Conservation (phyloP, 2,888 invertebrate species). For the Hyalella azteca region DNA sequence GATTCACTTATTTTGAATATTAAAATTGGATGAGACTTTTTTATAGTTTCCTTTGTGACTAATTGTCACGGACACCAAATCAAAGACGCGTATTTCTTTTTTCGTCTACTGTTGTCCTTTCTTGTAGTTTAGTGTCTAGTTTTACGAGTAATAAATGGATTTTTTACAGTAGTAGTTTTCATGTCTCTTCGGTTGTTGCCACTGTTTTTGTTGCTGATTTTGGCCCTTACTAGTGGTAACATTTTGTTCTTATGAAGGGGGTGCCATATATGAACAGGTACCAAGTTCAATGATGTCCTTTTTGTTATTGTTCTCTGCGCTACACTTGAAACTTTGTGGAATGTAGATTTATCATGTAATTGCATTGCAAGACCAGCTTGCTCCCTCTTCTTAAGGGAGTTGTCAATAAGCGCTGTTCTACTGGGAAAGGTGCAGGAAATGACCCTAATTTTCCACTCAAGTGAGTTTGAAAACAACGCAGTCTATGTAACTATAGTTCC, state of each 20-base stretch:
- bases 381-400: too few species aligned
- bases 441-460: neutral
- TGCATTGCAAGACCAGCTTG: too few species aligned
- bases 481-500: too few species aligned
- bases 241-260: conserved; percentile 23
- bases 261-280: conserved; percentile 10
- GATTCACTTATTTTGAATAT: too few species aligned
- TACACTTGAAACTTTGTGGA: neutral
- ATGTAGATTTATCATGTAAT: too few species aligned
- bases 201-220: conserved; percentile 25
- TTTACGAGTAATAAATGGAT: conserved; percentile 15
- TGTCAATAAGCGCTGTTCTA: neutral
- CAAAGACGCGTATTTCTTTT: neutral
- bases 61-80: too few species aligned
- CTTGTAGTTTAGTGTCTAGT: conserved; percentile 30
- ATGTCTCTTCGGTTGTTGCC: conserved; percentile 32
- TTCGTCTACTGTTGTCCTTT: conserved; percentile 14
- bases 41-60: too few species aligned
- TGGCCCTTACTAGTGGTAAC: conserved; percentile 16
- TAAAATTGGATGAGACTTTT: too few species aligned
- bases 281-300: conserved; percentile 1
- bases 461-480: too few species aligned
- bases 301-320: conserved; percentile 16
- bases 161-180: conserved; percentile 12
- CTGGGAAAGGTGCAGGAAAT: neutral